Evolutionary conservation across 2,797 vertebrate species (phyloP).

Genomic region (Gallirallus australis): DNA sequence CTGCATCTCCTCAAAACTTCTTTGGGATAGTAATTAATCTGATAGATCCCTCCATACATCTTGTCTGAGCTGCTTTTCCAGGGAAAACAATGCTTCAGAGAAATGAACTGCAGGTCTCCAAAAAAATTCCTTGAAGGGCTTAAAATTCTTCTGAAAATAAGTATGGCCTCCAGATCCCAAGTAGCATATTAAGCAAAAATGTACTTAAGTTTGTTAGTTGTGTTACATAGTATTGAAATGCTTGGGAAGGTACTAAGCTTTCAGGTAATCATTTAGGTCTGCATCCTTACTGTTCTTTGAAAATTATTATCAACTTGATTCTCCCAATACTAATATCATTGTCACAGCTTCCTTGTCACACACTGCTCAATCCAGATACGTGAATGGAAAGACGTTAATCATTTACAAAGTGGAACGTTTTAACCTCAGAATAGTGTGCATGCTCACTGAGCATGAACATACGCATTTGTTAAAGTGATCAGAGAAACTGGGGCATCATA

Average conservation of each 20-base stretch:
- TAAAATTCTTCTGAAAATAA: not conserved
- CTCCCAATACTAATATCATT: not conserved
- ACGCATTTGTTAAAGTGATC: not conserved
- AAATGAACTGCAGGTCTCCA: not conserved
- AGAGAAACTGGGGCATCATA: not conserved
- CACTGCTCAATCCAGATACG: not conserved
- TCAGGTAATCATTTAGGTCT: not conserved
- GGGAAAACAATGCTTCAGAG: not conserved
- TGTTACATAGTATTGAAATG: not conserved
- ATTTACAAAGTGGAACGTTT: not conserved
- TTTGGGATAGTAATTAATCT: not conserved
- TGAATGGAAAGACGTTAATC: not conserved
- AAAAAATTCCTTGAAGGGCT: not conserved
- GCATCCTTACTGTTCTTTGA: not conserved
- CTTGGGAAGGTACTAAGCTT: not conserved
- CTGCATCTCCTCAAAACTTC: not conserved
- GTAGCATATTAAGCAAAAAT: not conserved
- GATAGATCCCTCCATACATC: not conserved
- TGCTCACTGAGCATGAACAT: fast-evolving
- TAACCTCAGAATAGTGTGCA: not conserved
- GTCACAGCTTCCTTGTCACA: not conserved
- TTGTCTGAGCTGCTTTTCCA: not conserved
- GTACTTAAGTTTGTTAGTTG: not conserved
- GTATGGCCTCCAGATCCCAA: not conserved
- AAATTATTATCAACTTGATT: conserved; percentile 4